phyloP scores from a whole-genome alignment of 2,797 vertebrate species.

The Lerista edwardsae region DNA sequence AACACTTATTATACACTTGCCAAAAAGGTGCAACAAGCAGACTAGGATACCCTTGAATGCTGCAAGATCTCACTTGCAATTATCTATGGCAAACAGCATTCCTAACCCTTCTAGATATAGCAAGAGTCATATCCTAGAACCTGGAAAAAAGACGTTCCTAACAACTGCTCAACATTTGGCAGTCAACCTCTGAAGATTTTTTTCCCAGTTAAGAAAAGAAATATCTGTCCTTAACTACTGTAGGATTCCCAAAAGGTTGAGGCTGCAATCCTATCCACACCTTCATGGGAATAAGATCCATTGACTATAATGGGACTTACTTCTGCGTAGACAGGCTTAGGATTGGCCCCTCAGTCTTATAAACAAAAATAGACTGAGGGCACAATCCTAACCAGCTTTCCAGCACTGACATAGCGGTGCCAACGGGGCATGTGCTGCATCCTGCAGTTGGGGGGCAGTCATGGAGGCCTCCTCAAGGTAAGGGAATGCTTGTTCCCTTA shows the following conservation, averaged over 20 bases:
- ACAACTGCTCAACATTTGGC: background rate
- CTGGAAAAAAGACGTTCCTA: background rate
- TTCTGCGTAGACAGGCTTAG: no score
- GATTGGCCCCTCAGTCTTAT: no score
- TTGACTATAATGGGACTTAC: no score
- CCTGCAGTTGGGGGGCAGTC: no score
- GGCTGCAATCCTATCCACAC: no score
- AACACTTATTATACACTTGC: background rate
- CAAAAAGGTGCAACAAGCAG: background rate
- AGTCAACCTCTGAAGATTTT: background rate
- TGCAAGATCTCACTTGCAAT: background rate
- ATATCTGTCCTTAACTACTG: background rate
- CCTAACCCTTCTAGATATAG: background rate
- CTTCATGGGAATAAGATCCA: no score
- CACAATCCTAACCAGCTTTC: no score
- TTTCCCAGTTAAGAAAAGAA: background rate
- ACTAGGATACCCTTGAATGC: background rate
- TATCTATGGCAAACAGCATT: background rate
- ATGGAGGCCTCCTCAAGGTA: no score
- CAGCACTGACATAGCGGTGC: no score
- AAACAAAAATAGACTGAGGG: no score
- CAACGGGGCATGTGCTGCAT: no score
- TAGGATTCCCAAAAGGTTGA: background rate
- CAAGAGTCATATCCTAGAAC: background rate
- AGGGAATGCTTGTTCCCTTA: no score